Base-by-base conservation (phyloP, 64 coral and sea anemone genomes). In the Actinia tenebrosa region DNA sequence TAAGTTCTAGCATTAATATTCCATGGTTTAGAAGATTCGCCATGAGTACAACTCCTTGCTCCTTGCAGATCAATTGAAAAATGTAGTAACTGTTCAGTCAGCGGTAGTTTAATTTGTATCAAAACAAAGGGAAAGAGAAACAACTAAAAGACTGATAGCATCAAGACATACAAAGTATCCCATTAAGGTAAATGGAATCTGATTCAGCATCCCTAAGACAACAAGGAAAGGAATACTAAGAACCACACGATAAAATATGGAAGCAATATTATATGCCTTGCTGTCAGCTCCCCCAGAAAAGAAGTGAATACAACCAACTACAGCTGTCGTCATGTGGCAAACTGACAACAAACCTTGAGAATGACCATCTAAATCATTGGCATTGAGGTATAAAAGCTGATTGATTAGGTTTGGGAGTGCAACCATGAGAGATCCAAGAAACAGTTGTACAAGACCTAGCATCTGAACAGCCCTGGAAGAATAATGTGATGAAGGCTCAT, bases 251-350 rank as follows among this genome's bases (percentile, higher is more conserved):
- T 81, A 81, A 53, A 81, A 45, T 37, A 81, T 45, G 4, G 22
- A 45, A 50, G 79, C 79, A 47, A 53, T 10, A 53, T 81, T 81
- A 23, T 81, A 81, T 20, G 45, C 79, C 79, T 81, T 81, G 79
- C 44, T 50, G 79, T 81, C 79, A 17, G 79, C 79, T 16, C 79
- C 79, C 53, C 79, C 79, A 81, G 79, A 81, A 53, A 53, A 20
- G 18, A 81, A 81, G 22, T 81, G 43, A 53, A 81, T 45, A 81
- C 45, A 81, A 10, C 79, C 79, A 81, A 81, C 46, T 20, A 16
- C 79, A 50, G 44, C 44, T 81, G 45, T 15, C 53, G 17, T 5
- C 15, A 81, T 10, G 17, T 50, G 6, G 79, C 44, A 45, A 81
- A 81, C 7, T 18, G 50, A 53, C 44, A 81, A 20, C 79, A 81